A percentile compares a stretch with the other conserved stretches of the same genome.
Conservation (phyloP, 2,113 vertebrate species). For the Coptodon rendalli region DNA sequence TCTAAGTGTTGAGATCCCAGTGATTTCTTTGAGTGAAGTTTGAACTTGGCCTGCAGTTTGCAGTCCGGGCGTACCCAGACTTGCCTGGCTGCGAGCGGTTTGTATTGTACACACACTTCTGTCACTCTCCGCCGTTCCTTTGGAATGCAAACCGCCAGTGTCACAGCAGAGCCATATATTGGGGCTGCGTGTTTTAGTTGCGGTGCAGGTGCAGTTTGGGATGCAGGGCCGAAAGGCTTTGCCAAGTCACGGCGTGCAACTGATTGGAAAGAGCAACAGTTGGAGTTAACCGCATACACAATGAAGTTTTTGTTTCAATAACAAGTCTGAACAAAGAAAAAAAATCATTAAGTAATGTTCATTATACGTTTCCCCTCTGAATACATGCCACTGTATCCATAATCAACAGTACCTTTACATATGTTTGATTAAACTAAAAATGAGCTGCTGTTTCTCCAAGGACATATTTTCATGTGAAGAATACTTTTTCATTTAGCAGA, state of each 20-base stretch:
- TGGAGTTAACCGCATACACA: neutral
- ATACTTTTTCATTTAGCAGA: conserved; percentile 77
- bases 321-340: conserved; percentile 66
- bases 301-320: neutral
- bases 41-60: conserved; percentile 50
- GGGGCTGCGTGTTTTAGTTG: neutral
- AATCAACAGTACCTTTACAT: conserved; percentile 88
- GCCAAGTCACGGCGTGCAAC: conserved; percentile 1
- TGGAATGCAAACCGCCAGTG: conserved; percentile 55
- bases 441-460: conserved; percentile 87
- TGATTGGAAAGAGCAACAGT: neutral
- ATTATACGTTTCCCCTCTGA: conserved; percentile 80
- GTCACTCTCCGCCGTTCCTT: conserved; percentile 39
- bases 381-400: conserved; percentile 69
- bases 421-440: conserved; percentile 94
- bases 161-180: neutral
- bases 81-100: conserved; percentile 40
- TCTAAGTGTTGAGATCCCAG: conserved; percentile 11
- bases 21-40: conserved; percentile 21
- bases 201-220: conserved; percentile 27
- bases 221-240: neutral
- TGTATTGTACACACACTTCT: conserved; percentile 46
- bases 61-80: conserved; percentile 51
- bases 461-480: conserved; percentile 80
- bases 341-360: conserved; percentile 81